Base-by-base conservation (phyloP, 2,113 vertebrate genomes). In the Xenopus laevis region DNA sequence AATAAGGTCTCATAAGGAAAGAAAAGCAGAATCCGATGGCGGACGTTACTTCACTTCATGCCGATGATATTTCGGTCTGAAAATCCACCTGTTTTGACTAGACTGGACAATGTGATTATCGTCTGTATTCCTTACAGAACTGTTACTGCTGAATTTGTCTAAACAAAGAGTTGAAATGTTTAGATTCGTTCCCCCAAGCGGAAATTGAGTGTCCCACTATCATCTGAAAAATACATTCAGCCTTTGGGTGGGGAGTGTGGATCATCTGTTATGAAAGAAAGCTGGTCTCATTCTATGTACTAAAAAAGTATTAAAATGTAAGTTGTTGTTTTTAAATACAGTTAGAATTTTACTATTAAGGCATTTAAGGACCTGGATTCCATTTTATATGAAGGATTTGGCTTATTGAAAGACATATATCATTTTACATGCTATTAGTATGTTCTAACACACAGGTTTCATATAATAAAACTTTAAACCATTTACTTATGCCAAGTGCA, bases 21-120 rank as follows among this genome's bases (percentile, higher is more conserved):
- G 12, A 21, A 20, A 23, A 40, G 33, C 11, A 46, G 13, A 55
- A 60, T 10, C 30, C 10, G 9, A 63, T 52, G 1, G 23, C 4
- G 23, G 23, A 27, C 23, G 23, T 27, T 82, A 79, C 74, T 79
- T 87, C 75, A 83, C 2, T 81, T 72, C 79, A 80, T 82, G 81
- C 73, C 72, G 83, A 66, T 74, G 68, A 44, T 68, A 72, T 81
- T 71, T 81, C 74, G 79, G 74, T 57, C 82, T 74, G 71, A 80
- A 72, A 52, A 80, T 81, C 85, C 80, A 83, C 80, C 78, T 81
- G 72, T 71, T 81, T 78, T 80, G 72, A 78, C 80, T 81, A 79
- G 78, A 81, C 65, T 45, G 80, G 78, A 79, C 65, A 47, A 52
- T 52, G 9, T n/a, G 33, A 63, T 79, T 64, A 58, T 70, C 17